Conservation (phyloP, 2,888 invertebrate genomes). For the Oegoconia quadripuncta region DNA sequence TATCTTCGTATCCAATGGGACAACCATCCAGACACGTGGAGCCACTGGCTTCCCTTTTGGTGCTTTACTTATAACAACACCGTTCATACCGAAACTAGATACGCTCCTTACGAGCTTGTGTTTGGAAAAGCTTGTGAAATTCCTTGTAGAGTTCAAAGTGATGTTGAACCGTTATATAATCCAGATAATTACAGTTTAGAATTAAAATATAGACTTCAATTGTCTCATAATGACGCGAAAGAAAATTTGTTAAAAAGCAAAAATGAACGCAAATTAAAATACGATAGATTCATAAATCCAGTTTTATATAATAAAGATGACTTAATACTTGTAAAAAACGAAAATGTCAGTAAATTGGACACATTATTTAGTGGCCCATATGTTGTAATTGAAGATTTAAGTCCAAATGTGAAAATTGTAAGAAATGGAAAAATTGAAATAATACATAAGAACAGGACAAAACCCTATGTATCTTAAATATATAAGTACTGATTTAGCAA, state of each 20-base stretch:
- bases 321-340: slow-evolving; percentile 20
- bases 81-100: slow-evolving; percentile 16
- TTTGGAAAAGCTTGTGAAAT: slow-evolving; percentile 20
- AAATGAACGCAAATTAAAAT: slow-evolving; percentile 10
- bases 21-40: slow-evolving; percentile 17
- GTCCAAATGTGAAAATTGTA: neutral
- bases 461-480: no score
- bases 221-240: slow-evolving; percentile 17
- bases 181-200: slow-evolving; percentile 15
- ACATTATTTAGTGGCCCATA: slow-evolving; percentile 19
- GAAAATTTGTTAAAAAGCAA: slow-evolving; percentile 17
- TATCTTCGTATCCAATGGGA: slow-evolving; percentile 17
- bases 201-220: slow-evolving; percentile 18
- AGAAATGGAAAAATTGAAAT: neutral
- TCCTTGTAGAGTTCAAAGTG: slow-evolving; percentile 14
- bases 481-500: no score
- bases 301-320: slow-evolving; percentile 14
- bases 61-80: slow-evolving; percentile 21
- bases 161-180: slow-evolving; percentile 19
- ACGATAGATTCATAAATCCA: slow-evolving; percentile 16
- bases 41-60: slow-evolving; percentile 21
- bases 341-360: slow-evolving; percentile 18
- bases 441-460: neutral
- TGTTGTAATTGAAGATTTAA: slow-evolving; percentile 7
- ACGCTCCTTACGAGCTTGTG: slow-evolving; percentile 18